These are phyloP conservation scores for Drosophila lini DNA, from an alignment of 1,140 invertebrate genomes.

Conservation along the genomic window DNA sequence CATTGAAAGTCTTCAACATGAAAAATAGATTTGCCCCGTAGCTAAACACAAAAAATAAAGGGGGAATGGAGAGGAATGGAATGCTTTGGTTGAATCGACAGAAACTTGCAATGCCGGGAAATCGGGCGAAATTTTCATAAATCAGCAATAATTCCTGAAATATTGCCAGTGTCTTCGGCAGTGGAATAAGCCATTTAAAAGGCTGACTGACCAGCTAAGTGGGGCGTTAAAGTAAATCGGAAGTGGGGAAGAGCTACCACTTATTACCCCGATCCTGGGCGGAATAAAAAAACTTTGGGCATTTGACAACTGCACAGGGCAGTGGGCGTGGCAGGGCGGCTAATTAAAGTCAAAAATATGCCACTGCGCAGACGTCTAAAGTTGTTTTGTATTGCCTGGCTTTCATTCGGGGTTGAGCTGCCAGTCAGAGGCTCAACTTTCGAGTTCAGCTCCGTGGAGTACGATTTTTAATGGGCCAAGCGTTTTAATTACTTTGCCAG, in stretches of 20 bases:
- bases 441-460: slow-evolving; percentile 78
- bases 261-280: slow-evolving; percentile 9
- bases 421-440: slow-evolving; percentile 75
- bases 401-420: slow-evolving; percentile 42
- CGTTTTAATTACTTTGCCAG: slow-evolving; percentile 79
- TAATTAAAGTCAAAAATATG: slow-evolving; percentile 76
- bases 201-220: slow-evolving; percentile 40
- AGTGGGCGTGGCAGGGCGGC: slow-evolving; percentile 49
- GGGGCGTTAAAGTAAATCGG: slow-evolving; percentile 31
- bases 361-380: slow-evolving; percentile 73
- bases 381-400: slow-evolving; percentile 69
- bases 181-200: slow-evolving; percentile 60
- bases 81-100: slow-evolving; percentile 14
- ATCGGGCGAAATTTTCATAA: slow-evolving; percentile 68
- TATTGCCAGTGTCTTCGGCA: slow-evolving; percentile 73
- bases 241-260: neutral
- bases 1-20: slow-evolving; percentile 73
- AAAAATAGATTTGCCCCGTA: slow-evolving; percentile 73
- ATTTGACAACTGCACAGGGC: slow-evolving; percentile 53
- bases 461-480: slow-evolving; percentile 81
- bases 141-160: slow-evolving; percentile 68
- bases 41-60: slow-evolving; percentile 28
- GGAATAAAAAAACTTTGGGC: slow-evolving; percentile 35
- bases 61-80: neutral
- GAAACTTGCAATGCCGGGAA: slow-evolving; percentile 38